Percentiles rank a stretch among this genome's conserved stretches.
These are phyloP conservation scores for Periophthalmus modestus DNA, from an alignment of 2,113 vertebrate species.

Conservation along the genomic window DNA sequence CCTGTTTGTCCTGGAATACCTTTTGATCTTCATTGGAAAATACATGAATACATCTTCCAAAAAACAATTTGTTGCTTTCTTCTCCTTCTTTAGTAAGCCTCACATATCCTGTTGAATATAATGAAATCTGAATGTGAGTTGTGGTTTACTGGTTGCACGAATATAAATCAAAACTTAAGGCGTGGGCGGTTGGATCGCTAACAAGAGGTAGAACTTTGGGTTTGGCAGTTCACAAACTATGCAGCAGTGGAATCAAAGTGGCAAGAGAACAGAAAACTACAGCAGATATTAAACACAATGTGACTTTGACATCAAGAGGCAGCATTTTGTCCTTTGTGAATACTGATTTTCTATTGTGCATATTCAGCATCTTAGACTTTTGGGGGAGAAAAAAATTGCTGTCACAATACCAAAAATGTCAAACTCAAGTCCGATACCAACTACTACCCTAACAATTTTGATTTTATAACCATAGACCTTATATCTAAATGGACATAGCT, in stretches of 20 bases:
- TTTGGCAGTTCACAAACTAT: not conserved
- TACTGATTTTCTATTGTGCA: not conserved
- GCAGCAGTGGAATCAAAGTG: not conserved
- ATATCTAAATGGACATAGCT: no score
- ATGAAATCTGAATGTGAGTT: not conserved
- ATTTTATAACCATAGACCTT: no score
- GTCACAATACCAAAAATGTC: no score
- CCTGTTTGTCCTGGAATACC: not conserved
- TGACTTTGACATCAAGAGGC: not conserved
- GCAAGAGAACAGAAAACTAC: not conserved
- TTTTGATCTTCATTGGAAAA: not conserved
- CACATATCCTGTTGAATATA: not conserved
- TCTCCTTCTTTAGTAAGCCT: no score
- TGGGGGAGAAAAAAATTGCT: no score
- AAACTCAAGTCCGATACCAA: no score
- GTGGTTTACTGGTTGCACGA: not conserved
- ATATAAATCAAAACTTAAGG: not conserved
- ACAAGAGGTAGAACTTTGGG: not conserved
- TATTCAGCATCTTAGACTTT: not conserved
- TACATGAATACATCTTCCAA: not conserved
- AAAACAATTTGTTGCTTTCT: not conserved
- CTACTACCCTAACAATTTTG: no score
- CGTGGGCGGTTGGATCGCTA: not conserved
- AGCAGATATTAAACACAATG: not conserved
- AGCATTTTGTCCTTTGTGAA: not conserved